phyloP scores from a whole-genome alignment of 2,797 vertebrate genomes.

The Crocodylus rhombifer region DNA sequence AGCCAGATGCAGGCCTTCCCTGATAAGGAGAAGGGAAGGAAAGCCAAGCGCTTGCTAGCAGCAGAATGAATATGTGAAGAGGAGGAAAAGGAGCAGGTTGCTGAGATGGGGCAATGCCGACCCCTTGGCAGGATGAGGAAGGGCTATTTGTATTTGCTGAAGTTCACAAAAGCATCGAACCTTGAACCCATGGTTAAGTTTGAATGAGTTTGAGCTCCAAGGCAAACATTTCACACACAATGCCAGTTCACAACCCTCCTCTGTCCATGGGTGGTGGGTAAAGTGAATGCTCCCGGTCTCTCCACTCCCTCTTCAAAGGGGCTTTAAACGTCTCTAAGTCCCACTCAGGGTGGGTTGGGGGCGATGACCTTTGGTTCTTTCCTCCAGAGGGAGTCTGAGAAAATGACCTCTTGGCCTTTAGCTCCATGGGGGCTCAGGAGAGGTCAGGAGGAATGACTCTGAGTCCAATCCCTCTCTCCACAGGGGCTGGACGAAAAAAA shows the following conservation, averaged over 20 bases:
- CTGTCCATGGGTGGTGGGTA: background rate
- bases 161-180: background rate
- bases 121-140: background rate
- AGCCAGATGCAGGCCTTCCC: background rate
- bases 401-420: slow-evolving; percentile 76
- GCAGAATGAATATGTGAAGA: background rate
- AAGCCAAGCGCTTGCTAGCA: background rate
- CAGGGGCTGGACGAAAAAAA: slow-evolving; percentile 33
- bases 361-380: slow-evolving; percentile 73
- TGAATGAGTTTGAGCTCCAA: background rate
- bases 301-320: background rate
- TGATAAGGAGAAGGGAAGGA: background rate
- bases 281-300: background rate
- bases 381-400: slow-evolving; percentile 73
- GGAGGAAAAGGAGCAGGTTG: background rate
- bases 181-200: background rate
- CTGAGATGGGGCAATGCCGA: background rate
- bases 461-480: slow-evolving; percentile 52
- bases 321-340: slow-evolving; percentile 46
- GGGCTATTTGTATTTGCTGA: background rate
- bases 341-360: slow-evolving; percentile 41
- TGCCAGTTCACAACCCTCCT: background rate
- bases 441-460: slow-evolving; percentile 71
- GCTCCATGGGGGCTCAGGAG: slow-evolving; percentile 65
- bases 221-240: background rate